Conservation (phyloP, 2,113 vertebrate genomes). For the Pangasianodon hypophthalmus region DNA sequence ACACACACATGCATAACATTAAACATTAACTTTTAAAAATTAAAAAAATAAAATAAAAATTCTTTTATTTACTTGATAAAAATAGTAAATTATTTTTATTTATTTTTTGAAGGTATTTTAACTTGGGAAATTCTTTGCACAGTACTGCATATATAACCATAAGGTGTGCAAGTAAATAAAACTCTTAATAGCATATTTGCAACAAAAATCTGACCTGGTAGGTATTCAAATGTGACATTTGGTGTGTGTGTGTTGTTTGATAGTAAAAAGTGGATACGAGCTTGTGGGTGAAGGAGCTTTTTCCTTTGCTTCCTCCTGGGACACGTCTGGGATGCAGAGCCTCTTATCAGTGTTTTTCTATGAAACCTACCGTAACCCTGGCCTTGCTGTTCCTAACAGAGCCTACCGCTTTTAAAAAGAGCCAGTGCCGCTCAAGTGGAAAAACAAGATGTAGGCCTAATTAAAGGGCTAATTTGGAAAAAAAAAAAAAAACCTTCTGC, state of each 20-base stretch:
- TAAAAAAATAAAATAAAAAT: too few relatives aligned
- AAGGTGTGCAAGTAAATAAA: background rate
- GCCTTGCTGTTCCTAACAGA: constrained; percentile 47
- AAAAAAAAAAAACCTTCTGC: constrained; percentile 50
- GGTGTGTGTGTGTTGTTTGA: background rate
- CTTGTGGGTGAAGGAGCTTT: constrained; percentile 21
- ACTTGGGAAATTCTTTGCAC: background rate
- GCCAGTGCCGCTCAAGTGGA: constrained; percentile 37
- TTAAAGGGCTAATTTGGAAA: constrained; percentile 59
- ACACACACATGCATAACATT: too few relatives aligned
- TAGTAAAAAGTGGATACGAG: background rate
- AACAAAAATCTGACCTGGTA: background rate
- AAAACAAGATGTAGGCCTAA: constrained; percentile 52
- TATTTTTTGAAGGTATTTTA: background rate
- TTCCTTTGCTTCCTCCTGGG: constrained; percentile 30
- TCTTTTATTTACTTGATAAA: too few relatives aligned
- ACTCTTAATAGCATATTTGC: background rate
- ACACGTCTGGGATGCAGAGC: constrained; percentile 20
- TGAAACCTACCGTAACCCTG: constrained; percentile 46
- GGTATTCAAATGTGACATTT: background rate
- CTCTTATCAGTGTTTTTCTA: constrained; percentile 43
- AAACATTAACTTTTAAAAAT: too few relatives aligned
- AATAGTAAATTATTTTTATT: too few relatives aligned
- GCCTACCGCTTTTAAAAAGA: constrained; percentile 34
- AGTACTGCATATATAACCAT: background rate